Percentiles rank a stretch among this genome's conserved stretches.
Evolutionary conservation across 2,797 vertebrate genomes (phyloP).

Genomic region (Coregonus ussuriensis): DNA sequence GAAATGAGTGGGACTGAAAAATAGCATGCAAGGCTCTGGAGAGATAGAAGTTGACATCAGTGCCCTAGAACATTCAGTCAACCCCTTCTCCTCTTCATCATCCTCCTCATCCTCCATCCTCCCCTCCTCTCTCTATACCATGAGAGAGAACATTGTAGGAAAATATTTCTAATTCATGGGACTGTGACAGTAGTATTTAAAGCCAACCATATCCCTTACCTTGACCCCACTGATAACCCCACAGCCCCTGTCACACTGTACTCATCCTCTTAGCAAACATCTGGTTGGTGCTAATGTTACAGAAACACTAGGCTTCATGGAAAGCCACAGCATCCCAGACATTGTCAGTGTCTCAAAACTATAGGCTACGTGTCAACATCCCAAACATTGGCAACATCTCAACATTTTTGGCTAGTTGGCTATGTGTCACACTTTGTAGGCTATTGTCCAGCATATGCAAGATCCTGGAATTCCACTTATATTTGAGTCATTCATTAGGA

Average conservation of each 20-base stretch:
- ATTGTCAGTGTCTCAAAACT: neutral
- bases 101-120: neutral
- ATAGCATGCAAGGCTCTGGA: neutral
- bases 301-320: neutral
- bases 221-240: slow-evolving; percentile 8
- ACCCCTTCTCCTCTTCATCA: neutral
- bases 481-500: slow-evolving; percentile 48
- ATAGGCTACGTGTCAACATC: no score
- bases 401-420: neutral
- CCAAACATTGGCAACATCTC: neutral
- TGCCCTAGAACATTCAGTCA: neutral
- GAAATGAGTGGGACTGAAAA: slow-evolving; percentile 37
- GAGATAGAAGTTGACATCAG: neutral
- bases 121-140: no score
- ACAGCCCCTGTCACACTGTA: neutral
- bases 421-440: neutral
- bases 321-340: slow-evolving; percentile 6
- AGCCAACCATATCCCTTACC: neutral
- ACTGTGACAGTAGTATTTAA: neutral
- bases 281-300: neutral
- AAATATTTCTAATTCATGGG: slow-evolving; percentile 22
- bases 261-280: slow-evolving; percentile 10
- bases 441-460: neutral
- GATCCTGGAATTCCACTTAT: slow-evolving; percentile 20
- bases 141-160: slow-evolving; percentile 13